These are phyloP conservation scores for Hirudo medicinalis DNA, from an alignment of 1,140 invertebrate species.

Conservation along the genomic window DNA sequence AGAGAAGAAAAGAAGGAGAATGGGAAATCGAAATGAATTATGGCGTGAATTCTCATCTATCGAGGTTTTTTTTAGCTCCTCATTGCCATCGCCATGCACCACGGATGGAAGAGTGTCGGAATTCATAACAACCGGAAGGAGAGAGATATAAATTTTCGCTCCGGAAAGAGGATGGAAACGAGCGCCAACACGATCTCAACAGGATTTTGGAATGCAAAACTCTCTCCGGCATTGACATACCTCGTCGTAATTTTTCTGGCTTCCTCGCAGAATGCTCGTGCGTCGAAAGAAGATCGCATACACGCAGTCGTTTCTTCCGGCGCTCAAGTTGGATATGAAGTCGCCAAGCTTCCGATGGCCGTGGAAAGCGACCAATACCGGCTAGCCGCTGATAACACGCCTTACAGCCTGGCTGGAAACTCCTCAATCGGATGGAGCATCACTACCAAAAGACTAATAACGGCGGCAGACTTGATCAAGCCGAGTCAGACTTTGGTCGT, in stretches of 20 bases:
- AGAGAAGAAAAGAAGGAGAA: too few species aligned
- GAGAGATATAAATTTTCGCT: neutral
- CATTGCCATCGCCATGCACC: too few species aligned
- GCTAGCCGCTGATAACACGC: neutral
- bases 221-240: neutral
- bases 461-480: neutral
- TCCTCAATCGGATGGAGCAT: neutral
- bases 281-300: neutral
- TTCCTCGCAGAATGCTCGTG: too few species aligned
- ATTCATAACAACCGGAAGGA: too few species aligned
- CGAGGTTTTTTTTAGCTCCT: too few species aligned
- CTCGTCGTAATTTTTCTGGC: too few species aligned
- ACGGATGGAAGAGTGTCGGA: too few species aligned
- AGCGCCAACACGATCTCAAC: slow-evolving; percentile 2
- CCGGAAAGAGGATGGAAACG: neutral
- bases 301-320: neutral
- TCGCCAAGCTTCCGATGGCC: neutral
- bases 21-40: too few species aligned
- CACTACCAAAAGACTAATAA: neutral
- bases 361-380: slow-evolving; percentile 4
- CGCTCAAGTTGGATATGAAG: neutral
- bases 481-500: neutral
- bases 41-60: too few species aligned
- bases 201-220: slow-evolving; percentile 1
- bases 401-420: neutral